phyloP scores from a whole-genome alignment of 2,888 invertebrate species.

The Dryobotodes eremita region DNA sequence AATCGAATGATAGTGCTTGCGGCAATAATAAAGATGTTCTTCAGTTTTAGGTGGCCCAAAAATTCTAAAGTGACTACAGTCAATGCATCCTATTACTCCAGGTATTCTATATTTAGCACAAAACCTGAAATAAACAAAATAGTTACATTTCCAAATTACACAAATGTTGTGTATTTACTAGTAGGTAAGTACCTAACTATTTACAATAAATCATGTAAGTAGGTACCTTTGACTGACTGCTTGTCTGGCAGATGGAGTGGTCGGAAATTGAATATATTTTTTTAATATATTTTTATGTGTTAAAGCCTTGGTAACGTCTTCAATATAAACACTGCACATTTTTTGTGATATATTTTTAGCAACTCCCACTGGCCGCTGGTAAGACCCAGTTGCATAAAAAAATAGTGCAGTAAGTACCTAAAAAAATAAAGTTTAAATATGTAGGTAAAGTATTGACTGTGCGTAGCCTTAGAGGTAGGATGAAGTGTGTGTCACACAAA shows the following conservation, averaged over 20 bases:
- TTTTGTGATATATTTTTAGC: not conserved
- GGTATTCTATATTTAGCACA: not conserved
- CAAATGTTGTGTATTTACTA: no score
- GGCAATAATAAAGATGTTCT: no score
- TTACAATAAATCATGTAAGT: not conserved
- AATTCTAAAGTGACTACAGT: no score
- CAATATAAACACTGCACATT: not conserved
- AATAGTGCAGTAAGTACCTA: not conserved
- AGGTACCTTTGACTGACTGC: not conserved
- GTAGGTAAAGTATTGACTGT: no score
- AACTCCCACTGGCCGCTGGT: not conserved
- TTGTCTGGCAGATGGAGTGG: not conserved
- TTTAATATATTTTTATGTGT: not conserved
- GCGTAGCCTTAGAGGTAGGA: no score
- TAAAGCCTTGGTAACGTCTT: not conserved
- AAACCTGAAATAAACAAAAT: not conserved
- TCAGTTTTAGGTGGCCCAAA: no score
- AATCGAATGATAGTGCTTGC: not conserved
- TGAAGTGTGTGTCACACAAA: no score
- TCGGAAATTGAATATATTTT: not conserved
- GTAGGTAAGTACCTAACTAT: no score
- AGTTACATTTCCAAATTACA: no score
- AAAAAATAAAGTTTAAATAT: no score
- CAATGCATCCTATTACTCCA: no score
- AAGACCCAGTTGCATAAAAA: conserved; percentile 1